Base-by-base conservation (phyloP, 2,888 invertebrate species). In the Tricholauxania praeusta region DNA sequence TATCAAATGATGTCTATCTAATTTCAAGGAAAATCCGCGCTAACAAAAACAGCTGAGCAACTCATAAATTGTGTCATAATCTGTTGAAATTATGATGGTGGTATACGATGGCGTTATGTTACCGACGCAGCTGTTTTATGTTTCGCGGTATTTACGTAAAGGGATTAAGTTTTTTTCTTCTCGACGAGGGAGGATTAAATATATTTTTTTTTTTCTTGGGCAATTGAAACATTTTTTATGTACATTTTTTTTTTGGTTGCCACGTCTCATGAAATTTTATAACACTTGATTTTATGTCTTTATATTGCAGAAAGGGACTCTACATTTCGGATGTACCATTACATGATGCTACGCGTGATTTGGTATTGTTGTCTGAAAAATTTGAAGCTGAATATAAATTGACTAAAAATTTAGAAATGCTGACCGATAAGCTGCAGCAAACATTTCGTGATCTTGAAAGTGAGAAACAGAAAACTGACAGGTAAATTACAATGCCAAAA, bases 381-480 rank as follows among this genome's bases (percentile, higher is more conserved):
- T 98, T 97, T 85, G 97, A 97, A 87, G 97, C 97, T 0, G 98
- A 98, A 87, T 98, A 98, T 88, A 97, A 97, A 85, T 89, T 98
- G 79, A 97, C 97, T 0, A 93, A 96, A 84, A 97, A 96, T 87
- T 89, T 98, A 80, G 98, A 98, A 88, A 92, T 97, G 75, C 90
- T 98, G 14, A 98, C 97, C 28, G 98, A 98, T 84, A 96, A 97
- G 87, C 89, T 98, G 74, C 97, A 98, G 85, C 96, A 96, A 87
- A 97, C 97, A 0, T 96, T 96, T 88, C 89, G 97, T 75, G 97
- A 97, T 85, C 89, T 98, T 81, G 97, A 97, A 82, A 93, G 94
- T 57, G 98, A 98, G 88, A 98, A 98, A 86, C 93, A 96, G 88
- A 98, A 97, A 89, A 98, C 98, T 51, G 97, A 98, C 88, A 93